Percentiles rank a stretch among this genome's conserved stretches.
phyloP scores from a whole-genome alignment of 2,888 invertebrate genomes.

The Ennomos erosarius region DNA sequence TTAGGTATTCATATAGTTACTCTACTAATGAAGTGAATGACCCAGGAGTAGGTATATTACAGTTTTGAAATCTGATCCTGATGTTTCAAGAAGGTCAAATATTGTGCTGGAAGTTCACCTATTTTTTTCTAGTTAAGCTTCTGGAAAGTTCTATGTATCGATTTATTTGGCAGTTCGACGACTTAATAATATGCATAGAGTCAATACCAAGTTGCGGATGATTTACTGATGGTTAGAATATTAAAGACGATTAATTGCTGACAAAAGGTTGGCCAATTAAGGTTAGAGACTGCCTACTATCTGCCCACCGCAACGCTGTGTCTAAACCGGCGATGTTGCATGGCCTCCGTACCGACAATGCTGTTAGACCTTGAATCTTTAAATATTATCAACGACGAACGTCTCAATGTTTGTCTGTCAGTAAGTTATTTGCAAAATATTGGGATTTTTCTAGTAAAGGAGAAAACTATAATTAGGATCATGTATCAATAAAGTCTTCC shows the following conservation, averaged over 20 bases:
- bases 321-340: conserved; percentile 41
- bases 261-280: conserved; percentile 36
- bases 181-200: conserved; percentile 13
- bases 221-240: conserved; percentile 25
- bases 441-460: too few species aligned
- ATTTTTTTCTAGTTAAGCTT: conserved; percentile 1
- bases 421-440: conserved; percentile 2
- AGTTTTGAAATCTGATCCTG: neutral
- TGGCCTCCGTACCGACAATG: conserved; percentile 45
- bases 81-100: conserved; percentile 11
- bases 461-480: too few species aligned
- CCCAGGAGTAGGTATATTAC: neutral
- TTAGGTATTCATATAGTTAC: conserved; percentile 10
- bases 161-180: conserved; percentile 15
- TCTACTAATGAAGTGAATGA: conserved; percentile 28
- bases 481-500: too few species aligned
- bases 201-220: conserved; percentile 17
- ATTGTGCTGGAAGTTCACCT: conserved; percentile 1
- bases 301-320: conserved; percentile 36
- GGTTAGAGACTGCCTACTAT: conserved; percentile 36
- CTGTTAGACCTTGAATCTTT: conserved; percentile 47
- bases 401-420: conserved; percentile 20
- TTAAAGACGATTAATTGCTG: conserved; percentile 31
- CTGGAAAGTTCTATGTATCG: conserved; percentile 4
- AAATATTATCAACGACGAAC: conserved; percentile 24